Percentiles rank a stretch among this genome's conserved stretches.
Evolutionary conservation across 2,797 vertebrate species (phyloP).

Genomic region (Columba guinea): DNA sequence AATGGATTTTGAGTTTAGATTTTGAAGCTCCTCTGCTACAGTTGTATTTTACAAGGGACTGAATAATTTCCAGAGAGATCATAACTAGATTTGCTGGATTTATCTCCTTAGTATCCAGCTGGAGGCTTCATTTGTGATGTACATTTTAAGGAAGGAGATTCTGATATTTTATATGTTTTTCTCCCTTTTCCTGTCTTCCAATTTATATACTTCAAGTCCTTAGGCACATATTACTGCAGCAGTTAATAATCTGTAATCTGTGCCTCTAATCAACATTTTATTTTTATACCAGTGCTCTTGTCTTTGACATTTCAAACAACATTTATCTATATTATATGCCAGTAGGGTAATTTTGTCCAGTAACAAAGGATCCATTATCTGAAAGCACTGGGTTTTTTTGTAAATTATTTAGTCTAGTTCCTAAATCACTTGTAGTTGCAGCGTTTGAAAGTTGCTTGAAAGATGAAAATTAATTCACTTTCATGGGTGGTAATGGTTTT

Average conservation of each 20-base stretch:
- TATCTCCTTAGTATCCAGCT: neutral
- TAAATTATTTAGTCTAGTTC: neutral
- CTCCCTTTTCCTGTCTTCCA: neutral
- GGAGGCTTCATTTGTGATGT: neutral
- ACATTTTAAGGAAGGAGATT: neutral
- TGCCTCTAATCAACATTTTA: neutral
- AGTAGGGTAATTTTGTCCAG: neutral
- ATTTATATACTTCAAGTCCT: neutral
- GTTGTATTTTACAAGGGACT: neutral
- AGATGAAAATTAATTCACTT: slow-evolving; percentile 22
- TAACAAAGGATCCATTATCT: neutral
- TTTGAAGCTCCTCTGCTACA: neutral
- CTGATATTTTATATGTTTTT: neutral
- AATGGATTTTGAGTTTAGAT: neutral
- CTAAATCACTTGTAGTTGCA: neutral
- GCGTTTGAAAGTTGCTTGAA: neutral
- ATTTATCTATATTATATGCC: neutral
- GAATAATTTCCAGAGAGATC: neutral
- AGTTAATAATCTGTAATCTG: slow-evolving; percentile 9
- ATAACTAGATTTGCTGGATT: neutral
- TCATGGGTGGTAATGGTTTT: neutral
- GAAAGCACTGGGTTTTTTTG: neutral
- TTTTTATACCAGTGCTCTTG: neutral
- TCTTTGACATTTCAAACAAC: neutral
- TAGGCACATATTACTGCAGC: neutral